Conservation (phyloP, 2,113 vertebrate genomes). For the Dasyprocta punctata region DNA sequence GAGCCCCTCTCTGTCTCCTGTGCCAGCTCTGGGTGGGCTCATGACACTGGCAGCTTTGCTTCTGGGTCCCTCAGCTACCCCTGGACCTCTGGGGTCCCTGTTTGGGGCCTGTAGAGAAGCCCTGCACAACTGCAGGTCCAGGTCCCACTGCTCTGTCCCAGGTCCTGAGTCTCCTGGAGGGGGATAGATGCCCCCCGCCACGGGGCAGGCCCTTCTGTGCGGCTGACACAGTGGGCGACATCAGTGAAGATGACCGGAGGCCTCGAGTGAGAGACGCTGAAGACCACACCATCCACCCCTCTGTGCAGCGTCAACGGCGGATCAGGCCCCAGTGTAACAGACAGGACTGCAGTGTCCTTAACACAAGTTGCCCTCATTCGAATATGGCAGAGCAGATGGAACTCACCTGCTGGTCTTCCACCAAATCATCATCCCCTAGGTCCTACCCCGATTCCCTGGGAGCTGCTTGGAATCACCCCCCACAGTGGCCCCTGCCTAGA, state of each 20-base stretch:
- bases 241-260: neutral
- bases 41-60: too few species aligned
- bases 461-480: neutral
- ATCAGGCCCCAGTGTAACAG: neutral
- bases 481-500: neutral
- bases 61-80: too few species aligned
- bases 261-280: neutral
- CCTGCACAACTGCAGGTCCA: neutral
- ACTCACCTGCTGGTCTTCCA: too few species aligned
- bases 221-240: neutral
- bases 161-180: neutral
- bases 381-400: neutral
- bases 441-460: neutral
- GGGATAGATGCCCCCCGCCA: neutral
- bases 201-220: neutral
- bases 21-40: fast-evolving
- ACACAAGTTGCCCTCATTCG: neutral
- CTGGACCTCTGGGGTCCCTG: neutral
- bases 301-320: fast-evolving
- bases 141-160: neutral
- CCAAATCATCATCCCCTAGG: fast-evolving
- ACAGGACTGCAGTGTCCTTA: neutral
- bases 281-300: neutral
- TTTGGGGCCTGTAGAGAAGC: neutral
- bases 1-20: neutral